phyloP scores from a whole-genome alignment of 2,797 vertebrate genomes.

The Pangasius macronema region DNA sequence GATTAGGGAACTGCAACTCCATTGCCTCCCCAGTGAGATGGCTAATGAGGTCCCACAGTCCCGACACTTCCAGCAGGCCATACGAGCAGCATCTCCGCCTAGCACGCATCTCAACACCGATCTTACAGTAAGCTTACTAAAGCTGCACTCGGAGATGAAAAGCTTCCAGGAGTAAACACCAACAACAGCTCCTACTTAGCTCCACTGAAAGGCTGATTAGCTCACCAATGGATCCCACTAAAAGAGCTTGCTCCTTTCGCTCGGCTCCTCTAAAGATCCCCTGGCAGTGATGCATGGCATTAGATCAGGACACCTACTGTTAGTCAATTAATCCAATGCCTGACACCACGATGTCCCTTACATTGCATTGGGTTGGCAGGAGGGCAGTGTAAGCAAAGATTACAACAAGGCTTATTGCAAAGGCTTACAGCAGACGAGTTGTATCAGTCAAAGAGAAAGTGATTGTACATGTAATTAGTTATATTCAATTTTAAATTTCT shows the following conservation, averaged over 20 bases:
- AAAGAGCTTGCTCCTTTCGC: slow-evolving; percentile 46
- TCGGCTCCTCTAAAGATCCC: slow-evolving; percentile 45
- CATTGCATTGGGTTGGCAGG: slow-evolving; percentile 45
- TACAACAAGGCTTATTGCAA: slow-evolving; percentile 48
- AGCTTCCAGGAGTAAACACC: slow-evolving; percentile 52
- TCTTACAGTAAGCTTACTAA: slow-evolving; percentile 59
- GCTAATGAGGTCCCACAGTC: slow-evolving; percentile 60
- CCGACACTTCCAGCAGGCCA: slow-evolving; percentile 50
- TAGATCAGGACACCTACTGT: slow-evolving; percentile 55
- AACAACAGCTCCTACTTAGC: slow-evolving; percentile 52
- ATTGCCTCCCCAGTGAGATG: slow-evolving; percentile 55
- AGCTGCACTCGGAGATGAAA: slow-evolving; percentile 58
- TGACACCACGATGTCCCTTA: slow-evolving; percentile 46
- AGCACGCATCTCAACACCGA: slow-evolving; percentile 47
- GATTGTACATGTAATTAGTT: slow-evolving; percentile 41
- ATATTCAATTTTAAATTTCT: slow-evolving; percentile 34
- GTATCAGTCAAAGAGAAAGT: slow-evolving; percentile 28
- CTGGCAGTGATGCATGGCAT: slow-evolving; percentile 52
- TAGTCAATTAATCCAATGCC: slow-evolving; percentile 56
- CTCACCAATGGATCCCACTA: slow-evolving; percentile 51
- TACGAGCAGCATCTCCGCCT: slow-evolving; percentile 45
- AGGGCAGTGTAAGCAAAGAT: slow-evolving; percentile 52
- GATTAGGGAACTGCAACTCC: slow-evolving; percentile 52
- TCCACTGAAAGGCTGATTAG: slow-evolving; percentile 55
- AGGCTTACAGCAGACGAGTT: slow-evolving; percentile 40